Evolutionary conservation across 1,140 invertebrate species (phyloP), one percentile per base, ranked within the genome.

Genomic region (Acyrthosiphon pisum): DNA sequence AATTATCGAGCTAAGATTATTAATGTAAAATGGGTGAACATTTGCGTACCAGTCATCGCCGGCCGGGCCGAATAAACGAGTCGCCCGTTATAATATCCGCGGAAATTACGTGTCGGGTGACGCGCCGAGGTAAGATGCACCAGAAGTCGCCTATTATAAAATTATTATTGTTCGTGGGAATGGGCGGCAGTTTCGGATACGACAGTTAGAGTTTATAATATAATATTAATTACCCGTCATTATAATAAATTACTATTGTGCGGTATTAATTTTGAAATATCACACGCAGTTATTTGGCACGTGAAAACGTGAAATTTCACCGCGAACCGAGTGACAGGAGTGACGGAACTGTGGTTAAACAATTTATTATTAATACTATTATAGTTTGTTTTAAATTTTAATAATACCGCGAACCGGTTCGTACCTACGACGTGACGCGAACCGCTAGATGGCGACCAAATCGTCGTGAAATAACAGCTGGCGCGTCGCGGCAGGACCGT

Each of bases 381-480:
- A 30, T 60, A 3, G 6, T 53, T 50, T 6, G 1, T 68, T 68
- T n/a, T 11, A 44, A 84, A 23, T 84, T 41, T 11, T 84, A 84
- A 30, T 46, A 14, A 26, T 41, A 26, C 8, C 23, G 2, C 3
- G n/a, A 76, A 84, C 83, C 83, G 22, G 37, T 76, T 76, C n/a
- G 30, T 76, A 18, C n/a, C 4, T 6, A 6, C 8, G 83, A 4
- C 30, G 2, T 18, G 30, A 44, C 41, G 2, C 44, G 46, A 22
- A 46, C 87, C n/a, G n/a, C 88, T 56, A 89, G 88, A 89, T 89
- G 88, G 88, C 88, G 50, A 9, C 20, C 18, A 14, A 89, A 56
- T 23, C 88, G 50, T 35, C 60, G 23, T 56, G 53, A 26, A 35
- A 41, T 26, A 89, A 89, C 88, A 89, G 88, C 88, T 89, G 88